These are phyloP conservation scores for Strigops habroptila DNA, from an alignment of 2,113 vertebrate genomes.

Conservation along the genomic window DNA sequence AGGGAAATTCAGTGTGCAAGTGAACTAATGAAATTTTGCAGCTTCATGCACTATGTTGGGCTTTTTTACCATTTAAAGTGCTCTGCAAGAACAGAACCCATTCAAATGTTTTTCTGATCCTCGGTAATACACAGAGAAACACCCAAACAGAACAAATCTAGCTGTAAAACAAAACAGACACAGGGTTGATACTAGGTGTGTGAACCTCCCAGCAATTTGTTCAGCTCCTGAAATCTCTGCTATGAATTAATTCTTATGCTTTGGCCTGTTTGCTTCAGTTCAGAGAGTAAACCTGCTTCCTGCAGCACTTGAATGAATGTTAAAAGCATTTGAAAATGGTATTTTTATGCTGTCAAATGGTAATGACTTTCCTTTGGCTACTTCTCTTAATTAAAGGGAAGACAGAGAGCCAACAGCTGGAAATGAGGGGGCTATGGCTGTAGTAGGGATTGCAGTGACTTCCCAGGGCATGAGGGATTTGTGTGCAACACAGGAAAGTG, in stretches of 20 bases:
- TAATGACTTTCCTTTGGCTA: constrained; percentile 8
- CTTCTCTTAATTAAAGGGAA: constrained; percentile 17
- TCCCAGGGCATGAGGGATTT: fast-evolving
- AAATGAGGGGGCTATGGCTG: neutral
- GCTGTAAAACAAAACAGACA: neutral
- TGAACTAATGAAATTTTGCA: neutral
- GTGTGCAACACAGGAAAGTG: neutral
- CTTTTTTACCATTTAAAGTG: neutral
- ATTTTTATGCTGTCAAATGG: neutral
- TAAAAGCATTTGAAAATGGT: neutral
- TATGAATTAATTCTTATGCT: neutral
- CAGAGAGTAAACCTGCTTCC: neutral
- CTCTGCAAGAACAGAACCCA: neutral
- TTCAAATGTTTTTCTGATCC: neutral
- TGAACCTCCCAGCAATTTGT: neutral
- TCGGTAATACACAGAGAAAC: neutral
- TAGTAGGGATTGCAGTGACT: neutral
- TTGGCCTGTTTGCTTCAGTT: neutral
- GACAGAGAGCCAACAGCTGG: neutral
- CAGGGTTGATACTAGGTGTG: neutral
- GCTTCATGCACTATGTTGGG: neutral
- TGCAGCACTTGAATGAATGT: neutral
- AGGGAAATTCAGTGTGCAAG: neutral
- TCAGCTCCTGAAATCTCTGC: neutral
- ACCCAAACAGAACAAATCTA: neutral